These are phyloP conservation scores for Lobophora halterata DNA, from an alignment of 2,888 invertebrate species.

Conservation along the genomic window DNA sequence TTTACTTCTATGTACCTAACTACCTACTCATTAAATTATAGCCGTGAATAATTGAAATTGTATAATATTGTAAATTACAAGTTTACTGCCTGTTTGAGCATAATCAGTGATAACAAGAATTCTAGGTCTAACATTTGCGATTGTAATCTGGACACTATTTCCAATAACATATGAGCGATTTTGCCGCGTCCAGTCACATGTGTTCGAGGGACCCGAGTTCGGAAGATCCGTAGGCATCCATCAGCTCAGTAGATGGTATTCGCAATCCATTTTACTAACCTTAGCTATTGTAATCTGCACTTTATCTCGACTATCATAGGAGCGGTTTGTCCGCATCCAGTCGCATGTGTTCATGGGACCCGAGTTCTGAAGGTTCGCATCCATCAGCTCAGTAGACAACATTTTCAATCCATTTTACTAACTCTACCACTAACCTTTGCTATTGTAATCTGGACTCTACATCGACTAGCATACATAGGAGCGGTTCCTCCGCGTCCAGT, in stretches of 20 bases:
- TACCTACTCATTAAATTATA: background rate
- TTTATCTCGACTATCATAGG: too few species aligned
- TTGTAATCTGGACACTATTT: background rate
- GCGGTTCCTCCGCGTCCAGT: constrained; percentile 59
- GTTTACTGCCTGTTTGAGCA: too few species aligned
- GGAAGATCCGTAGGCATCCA: constrained; percentile 50
- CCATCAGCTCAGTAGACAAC: too few species aligned
- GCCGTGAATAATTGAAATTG: too few species aligned
- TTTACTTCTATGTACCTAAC: constrained; percentile 7
- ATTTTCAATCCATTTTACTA: too few species aligned
- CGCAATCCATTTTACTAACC: too few species aligned
- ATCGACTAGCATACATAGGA: constrained; percentile 42
- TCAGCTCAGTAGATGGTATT: constrained; percentile 71
- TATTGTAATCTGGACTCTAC: background rate
- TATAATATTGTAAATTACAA: too few species aligned
- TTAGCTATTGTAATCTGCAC: too few species aligned
- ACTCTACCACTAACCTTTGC: too few species aligned
- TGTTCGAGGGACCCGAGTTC: constrained; percentile 51
- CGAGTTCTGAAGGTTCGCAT: too few species aligned
- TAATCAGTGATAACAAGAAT: background rate
- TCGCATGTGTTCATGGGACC: too few species aligned
- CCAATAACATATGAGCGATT: constrained; percentile 42
- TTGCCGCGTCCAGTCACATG: constrained; percentile 60
- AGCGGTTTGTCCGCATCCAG: too few species aligned
- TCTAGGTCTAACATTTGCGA: background rate